Conservation (phyloP, 2,888 invertebrate genomes). For the Ochropleura leucogaster region DNA sequence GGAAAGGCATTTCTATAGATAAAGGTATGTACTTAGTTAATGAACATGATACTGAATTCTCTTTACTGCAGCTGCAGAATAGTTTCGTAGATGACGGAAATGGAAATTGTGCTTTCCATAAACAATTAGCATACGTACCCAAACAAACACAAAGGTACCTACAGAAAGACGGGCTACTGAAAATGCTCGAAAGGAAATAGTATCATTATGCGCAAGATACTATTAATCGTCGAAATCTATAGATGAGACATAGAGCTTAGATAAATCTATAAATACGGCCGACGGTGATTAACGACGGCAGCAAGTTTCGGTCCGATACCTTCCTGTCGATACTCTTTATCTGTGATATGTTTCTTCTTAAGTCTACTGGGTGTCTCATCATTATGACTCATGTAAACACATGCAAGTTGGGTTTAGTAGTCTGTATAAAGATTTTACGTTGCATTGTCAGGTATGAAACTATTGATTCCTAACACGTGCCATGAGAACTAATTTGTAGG, state of each 20-base stretch:
- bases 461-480: too few species aligned
- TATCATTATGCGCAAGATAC: neutral
- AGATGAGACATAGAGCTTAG: neutral
- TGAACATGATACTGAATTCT: neutral
- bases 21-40: neutral
- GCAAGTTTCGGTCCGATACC: neutral
- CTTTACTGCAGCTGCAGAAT: neutral
- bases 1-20: conserved; percentile 20
- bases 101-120: neutral
- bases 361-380: neutral
- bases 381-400: too few species aligned
- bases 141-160: neutral
- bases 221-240: neutral
- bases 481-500: too few species aligned
- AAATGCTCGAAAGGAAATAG: neutral
- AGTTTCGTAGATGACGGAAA: neutral
- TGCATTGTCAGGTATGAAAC: too few species aligned
- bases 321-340: neutral
- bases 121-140: neutral
- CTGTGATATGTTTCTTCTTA: neutral
- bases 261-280: neutral
- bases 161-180: neutral
- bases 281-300: too few species aligned
- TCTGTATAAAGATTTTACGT: too few species aligned
- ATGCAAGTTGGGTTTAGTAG: too few species aligned